Evolutionary conservation across 2,113 vertebrate genomes (phyloP).

Genomic region (Brachyistius frenatus): DNA sequence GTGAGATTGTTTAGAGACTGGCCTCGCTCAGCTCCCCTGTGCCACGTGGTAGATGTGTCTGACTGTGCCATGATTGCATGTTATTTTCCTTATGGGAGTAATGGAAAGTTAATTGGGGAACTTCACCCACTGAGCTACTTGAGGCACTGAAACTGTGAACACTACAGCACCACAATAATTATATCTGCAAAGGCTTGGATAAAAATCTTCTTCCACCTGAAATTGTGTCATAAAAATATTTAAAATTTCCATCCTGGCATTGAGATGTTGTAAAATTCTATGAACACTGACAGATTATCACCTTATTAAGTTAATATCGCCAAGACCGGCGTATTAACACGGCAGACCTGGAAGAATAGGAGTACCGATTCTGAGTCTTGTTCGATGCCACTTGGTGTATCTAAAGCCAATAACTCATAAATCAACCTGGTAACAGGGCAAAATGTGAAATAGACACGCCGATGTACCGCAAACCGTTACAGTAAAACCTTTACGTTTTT

Average conservation of each 20-base stretch:
- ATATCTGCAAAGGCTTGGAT: neutral
- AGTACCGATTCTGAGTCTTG: no score
- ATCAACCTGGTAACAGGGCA: no score
- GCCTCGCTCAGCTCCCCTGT: constrained; percentile 24
- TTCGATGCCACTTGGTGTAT: no score
- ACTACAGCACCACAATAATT: neutral
- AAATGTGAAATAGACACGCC: no score
- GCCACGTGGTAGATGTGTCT: constrained; percentile 10
- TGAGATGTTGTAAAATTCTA: no score
- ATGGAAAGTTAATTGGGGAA: constrained; percentile 20
- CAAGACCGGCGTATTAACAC: no score
- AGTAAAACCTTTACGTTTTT: no score
- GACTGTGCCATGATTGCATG: constrained; percentile 18
- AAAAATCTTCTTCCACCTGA: neutral
- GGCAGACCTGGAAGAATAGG: no score
- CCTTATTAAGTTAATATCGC: no score
- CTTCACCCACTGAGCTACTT: neutral
- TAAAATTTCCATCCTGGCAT: neutral
- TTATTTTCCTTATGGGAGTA: neutral
- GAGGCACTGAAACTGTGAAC: neutral
- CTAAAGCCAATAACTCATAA: no score
- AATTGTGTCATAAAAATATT: neutral
- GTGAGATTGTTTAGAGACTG: constrained; percentile 37
- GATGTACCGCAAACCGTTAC: no score
- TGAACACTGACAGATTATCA: no score